Evolutionary conservation across 1,140 invertebrate species (phyloP), one percentile per base, ranked within the genome.

Genomic region (Polyergus mexicanus): DNA sequence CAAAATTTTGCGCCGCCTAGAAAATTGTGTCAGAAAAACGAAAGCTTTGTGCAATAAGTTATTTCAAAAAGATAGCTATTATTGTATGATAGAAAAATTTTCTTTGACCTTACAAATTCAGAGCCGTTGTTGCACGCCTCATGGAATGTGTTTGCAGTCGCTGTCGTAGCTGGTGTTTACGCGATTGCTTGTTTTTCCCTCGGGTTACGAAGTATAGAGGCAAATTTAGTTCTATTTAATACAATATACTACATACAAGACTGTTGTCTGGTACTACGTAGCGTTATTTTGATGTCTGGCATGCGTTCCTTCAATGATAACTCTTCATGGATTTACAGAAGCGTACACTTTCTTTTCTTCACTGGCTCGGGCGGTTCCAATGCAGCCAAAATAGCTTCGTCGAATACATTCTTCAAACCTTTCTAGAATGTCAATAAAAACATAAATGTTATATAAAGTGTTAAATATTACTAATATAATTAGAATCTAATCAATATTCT

Each of bases 401-500:
- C 99, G 95, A 99, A 99, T 3, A 99, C 99, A 95, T 99, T 99
- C 96, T 99, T 99, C 92, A 99, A 95, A 89, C 99, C 99, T 98
- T 99, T 99, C 98, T 99, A 96, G 51, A 88, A 91, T 72, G 16
- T 71, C 25, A 83, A 86, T 84, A 19, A 62, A 35, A 19, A 0
- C n/a, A 35, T 28, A 28, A 28, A 28, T 10, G 19, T 47, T 6
- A 60, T 8, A 32, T 32, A 56, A 65, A 19, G 35, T 38, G 25
- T 51, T 51, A 51, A 28, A 54, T 13, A 32, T 22, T 25, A 28
- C n/a, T 60, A 38, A 44, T 32, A 76, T 75, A 28, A 60, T 38
- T 35, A 19, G 25, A 41, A 35, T 74, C 44, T 51, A 54, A 69
- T 32, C 2, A 32, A 32, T 47, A 51, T 2, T 51, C 6, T 19